Evolutionary conservation across 2,797 vertebrate genomes (phyloP).

Genomic region (Ateles fusciceps): DNA sequence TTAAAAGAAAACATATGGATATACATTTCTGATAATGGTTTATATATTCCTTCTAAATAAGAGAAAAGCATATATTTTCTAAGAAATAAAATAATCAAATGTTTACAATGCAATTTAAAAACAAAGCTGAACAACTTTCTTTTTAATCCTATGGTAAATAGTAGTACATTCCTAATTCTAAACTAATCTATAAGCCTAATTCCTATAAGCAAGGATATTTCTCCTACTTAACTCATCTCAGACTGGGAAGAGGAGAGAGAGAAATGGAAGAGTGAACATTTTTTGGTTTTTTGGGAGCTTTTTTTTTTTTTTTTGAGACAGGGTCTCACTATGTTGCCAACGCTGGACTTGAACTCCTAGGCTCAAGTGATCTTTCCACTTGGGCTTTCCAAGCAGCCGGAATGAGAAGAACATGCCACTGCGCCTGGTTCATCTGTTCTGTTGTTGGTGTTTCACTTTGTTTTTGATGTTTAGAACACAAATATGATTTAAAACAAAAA

Average conservation of each 20-base stretch:
- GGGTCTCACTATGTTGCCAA: neutral
- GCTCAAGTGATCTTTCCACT: neutral
- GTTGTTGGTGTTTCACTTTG: neutral
- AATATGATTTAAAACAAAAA: neutral
- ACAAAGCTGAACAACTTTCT: neutral
- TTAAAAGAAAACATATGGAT: neutral
- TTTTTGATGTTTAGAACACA: neutral
- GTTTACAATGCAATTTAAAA: constrained; percentile 39
- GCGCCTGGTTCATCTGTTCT: neutral
- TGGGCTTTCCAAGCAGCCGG: neutral
- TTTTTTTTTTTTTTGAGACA: neutral
- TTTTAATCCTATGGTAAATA: neutral
- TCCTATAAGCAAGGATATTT: neutral
- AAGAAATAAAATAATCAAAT: constrained; percentile 44
- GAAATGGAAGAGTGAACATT: neutral
- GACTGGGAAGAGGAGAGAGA: neutral
- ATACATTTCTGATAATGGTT: neutral
- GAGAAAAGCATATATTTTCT: neutral
- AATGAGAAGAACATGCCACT: neutral
- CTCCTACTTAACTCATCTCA: neutral
- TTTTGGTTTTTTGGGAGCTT: neutral
- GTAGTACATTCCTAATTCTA: neutral
- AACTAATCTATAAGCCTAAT: constrained; percentile 38
- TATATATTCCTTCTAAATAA: neutral
- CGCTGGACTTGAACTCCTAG: neutral